phyloP scores from a whole-genome alignment of 2,797 vertebrate genomes.

The Microchirus variegatus region DNA sequence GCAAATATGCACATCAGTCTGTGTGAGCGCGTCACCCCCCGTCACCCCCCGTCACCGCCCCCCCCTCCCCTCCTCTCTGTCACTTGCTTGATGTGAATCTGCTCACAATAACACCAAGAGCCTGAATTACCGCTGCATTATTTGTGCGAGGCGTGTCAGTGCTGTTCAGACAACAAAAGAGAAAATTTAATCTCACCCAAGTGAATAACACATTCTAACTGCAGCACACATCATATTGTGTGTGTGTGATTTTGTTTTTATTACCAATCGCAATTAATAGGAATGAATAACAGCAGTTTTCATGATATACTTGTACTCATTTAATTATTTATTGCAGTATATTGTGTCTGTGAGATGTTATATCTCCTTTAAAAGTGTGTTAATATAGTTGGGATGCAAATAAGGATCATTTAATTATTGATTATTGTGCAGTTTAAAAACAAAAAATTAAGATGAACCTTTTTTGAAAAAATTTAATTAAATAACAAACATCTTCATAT shows the following conservation, averaged over 20 bases:
- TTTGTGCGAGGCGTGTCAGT: constrained; percentile 20
- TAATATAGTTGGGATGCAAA: not conserved
- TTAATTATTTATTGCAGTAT: not conserved
- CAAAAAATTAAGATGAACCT: too few species aligned
- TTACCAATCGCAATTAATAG: too few species aligned
- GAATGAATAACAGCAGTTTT: too few species aligned
- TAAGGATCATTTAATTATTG: not conserved
- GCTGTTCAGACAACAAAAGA: constrained; percentile 27
- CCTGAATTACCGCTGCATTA: constrained; percentile 24
- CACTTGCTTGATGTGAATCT: constrained; percentile 27
- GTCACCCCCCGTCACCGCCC: constrained; percentile 8
- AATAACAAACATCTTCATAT: too few species aligned
- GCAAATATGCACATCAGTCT: constrained; percentile 3
- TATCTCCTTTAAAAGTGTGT: not conserved
- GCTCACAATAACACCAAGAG: constrained; percentile 15
- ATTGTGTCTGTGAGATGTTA: not conserved
- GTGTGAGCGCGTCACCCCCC: not conserved
- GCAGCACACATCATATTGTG: constrained; percentile 4
- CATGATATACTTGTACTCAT: too few species aligned
- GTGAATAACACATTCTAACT: constrained; percentile 12
- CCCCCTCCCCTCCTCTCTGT: constrained; percentile 7
- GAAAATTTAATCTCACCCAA: not conserved
- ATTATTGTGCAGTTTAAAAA: not conserved
- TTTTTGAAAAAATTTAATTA: too few species aligned
- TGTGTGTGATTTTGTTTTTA: not conserved